Percentiles rank a stretch among this genome's conserved stretches.
Conservation (phyloP, 2,113 vertebrate species). For the Acanthisitta chloris region DNA sequence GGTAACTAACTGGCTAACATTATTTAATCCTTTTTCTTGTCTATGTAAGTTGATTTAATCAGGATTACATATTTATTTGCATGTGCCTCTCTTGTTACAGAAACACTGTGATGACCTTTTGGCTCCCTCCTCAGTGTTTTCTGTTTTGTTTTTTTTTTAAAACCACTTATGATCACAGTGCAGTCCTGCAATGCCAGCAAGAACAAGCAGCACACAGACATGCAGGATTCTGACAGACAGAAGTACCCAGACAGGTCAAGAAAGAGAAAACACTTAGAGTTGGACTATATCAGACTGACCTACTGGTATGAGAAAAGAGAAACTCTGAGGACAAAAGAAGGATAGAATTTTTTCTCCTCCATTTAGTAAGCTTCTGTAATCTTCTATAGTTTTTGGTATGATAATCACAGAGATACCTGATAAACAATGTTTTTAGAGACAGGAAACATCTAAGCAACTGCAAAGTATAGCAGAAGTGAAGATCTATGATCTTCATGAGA, state of each 20-base stretch:
- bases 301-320: neutral
- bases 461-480: neutral
- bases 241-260: neutral
- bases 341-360: neutral
- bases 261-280: neutral
- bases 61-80: neutral
- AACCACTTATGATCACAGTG: neutral
- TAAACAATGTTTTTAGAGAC: neutral
- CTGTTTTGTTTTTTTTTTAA: neutral
- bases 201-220: neutral
- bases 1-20: neutral
- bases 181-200: neutral
- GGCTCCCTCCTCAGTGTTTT: neutral
- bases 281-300: neutral
- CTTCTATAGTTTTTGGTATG: neutral
- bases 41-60: slow-evolving; percentile 21
- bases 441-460: neutral
- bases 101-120: neutral
- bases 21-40: neutral
- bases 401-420: neutral
- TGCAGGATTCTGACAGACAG: neutral
- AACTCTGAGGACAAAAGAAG: neutral
- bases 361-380: neutral
- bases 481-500: neutral
- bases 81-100: neutral